Conservation (phyloP, 2,888 invertebrate species). For the Pseudanteris insignis region DNA sequence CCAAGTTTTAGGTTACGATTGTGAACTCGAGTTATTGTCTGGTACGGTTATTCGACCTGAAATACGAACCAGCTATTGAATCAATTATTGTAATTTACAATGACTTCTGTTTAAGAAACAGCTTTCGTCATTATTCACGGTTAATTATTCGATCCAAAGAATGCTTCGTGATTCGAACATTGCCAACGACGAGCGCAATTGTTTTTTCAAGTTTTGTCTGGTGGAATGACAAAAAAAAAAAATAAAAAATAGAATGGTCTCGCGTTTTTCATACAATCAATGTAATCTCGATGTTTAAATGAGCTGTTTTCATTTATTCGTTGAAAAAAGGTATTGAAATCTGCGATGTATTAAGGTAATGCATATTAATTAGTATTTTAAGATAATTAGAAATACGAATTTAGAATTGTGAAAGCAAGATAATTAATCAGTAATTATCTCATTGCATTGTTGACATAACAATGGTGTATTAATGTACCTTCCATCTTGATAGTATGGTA, state of each 20-base stretch:
- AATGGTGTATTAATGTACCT: constrained; percentile 10
- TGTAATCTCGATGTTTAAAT: too few species aligned
- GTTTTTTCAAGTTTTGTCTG: constrained; percentile 8
- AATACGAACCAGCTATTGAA: constrained; percentile 16
- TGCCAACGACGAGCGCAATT: constrained; percentile 8
- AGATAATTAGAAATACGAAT: too few species aligned
- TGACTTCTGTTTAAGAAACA: constrained; percentile 40
- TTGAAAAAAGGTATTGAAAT: too few species aligned
- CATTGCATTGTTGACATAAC: constrained; percentile 5
- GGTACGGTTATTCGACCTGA: constrained; percentile 20
- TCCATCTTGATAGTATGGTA: not conserved
- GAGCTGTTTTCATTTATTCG: too few species aligned
- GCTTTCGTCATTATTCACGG: constrained; percentile 13
- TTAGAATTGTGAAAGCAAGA: not conserved
- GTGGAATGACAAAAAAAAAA: not conserved
- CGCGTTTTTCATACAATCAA: too few species aligned
- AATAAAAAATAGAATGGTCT: too few species aligned
- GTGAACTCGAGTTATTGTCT: constrained; percentile 3
- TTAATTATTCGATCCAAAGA: constrained; percentile 30
- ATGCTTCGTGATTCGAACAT: constrained; percentile 2
- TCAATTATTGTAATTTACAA: constrained; percentile 25
- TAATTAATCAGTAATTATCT: constrained; percentile 5
- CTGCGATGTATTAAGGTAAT: too few species aligned
- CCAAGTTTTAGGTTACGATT: constrained; percentile 10
- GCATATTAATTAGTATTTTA: too few species aligned